These are phyloP conservation scores for Zoanthus solanderi DNA, from an alignment of 92 coral and sea anemone species.

Conservation along the genomic window DNA sequence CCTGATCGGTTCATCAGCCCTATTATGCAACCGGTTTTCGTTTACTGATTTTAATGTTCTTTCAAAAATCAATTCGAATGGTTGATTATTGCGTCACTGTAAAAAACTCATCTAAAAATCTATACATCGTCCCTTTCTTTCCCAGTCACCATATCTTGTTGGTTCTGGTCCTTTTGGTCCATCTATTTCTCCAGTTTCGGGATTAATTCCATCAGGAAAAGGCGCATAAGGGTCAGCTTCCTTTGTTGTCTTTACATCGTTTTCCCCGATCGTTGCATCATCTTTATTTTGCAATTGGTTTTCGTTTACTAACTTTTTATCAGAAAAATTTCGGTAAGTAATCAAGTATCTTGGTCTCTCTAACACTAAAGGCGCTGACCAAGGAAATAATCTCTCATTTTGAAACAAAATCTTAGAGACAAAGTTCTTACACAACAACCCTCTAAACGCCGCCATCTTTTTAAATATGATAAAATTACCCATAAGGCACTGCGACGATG, in stretches of 20 bases:
- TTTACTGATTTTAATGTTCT: too few species aligned
- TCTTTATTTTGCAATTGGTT: conserved; percentile 27
- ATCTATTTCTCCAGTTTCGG: conserved; percentile 88
- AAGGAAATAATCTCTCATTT: conserved; percentile 16
- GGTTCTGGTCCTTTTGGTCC: conserved; percentile 99
- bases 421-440: conserved; percentile 18
- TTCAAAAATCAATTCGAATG: too few species aligned
- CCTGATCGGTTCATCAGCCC: too few species aligned
- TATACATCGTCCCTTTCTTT: conserved; percentile 96
- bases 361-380: neutral
- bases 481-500: conserved; percentile 44
- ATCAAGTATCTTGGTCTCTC: neutral
- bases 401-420: conserved; percentile 14
- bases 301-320: conserved; percentile 34
- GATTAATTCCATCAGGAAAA: conserved; percentile 91
- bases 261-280: neutral
- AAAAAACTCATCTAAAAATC: conserved; percentile 70
- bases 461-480: conserved; percentile 47
- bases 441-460: conserved; percentile 61
- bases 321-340: neutral
- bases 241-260: conserved; percentile 15
- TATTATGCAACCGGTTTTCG: too few species aligned
- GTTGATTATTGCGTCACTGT: neutral
- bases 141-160: conserved; percentile 99
- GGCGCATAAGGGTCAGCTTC: conserved; percentile 92